Conservation (phyloP, 2,797 vertebrate species). For the Artibeus lituratus region DNA sequence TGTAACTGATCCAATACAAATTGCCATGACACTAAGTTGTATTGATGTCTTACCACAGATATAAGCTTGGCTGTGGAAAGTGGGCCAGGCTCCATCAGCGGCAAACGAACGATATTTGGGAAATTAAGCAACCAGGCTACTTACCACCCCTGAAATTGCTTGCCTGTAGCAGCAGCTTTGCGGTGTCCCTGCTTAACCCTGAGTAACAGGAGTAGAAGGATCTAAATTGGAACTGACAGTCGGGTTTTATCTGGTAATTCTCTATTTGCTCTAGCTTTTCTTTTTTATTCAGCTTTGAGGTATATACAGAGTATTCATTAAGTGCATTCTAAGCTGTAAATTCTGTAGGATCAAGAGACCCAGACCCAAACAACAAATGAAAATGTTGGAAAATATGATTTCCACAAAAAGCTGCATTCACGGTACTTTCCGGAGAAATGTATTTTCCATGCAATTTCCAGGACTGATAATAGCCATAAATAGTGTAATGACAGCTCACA, state of each 20-base stretch:
- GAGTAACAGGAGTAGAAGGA: constrained; percentile 25
- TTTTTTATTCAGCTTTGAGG: constrained; percentile 40
- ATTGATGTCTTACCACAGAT: constrained; percentile 48
- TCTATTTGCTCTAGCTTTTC: constrained; percentile 38
- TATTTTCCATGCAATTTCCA: neutral
- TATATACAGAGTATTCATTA: neutral
- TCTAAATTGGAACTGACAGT: constrained; percentile 63
- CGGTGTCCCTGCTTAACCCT: constrained; percentile 48
- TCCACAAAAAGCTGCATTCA: neutral
- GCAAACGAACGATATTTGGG: constrained; percentile 22
- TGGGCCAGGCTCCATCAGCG: neutral
- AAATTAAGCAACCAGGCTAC: constrained; percentile 11
- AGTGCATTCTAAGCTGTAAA: neutral
- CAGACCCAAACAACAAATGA: constrained; percentile 19
- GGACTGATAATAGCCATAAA: neutral
- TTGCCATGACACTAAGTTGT: constrained; percentile 31
- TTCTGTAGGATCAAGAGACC: neutral
- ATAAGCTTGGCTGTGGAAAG: constrained; percentile 45
- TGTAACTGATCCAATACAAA: constrained; percentile 52
- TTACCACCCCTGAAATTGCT: constrained; percentile 22
- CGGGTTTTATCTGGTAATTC: constrained; percentile 52
- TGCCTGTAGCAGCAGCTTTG: neutral
- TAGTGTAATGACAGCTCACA: neutral
- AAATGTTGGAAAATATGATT: constrained; percentile 58
- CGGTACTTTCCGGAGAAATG: neutral